Base-by-base conservation (phyloP, 2,113 vertebrate genomes). In the Hyperopisus bebe region DNA sequence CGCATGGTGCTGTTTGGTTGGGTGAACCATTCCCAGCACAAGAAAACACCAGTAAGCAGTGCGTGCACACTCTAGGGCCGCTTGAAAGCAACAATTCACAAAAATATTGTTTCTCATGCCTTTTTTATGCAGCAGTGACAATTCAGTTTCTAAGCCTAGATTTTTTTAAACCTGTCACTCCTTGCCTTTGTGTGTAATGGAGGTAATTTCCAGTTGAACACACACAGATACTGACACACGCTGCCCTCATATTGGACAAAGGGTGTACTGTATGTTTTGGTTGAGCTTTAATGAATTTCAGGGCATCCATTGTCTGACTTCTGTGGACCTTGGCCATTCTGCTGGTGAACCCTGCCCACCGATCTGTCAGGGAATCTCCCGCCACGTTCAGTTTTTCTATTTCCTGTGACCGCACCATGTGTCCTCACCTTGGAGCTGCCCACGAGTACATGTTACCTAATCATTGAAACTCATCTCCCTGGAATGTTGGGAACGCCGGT, bases 91-190 rank as follows among this genome's bases (percentile, higher is more conserved):
- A 39, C 35, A 6, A 35, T 35, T 39, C 70, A 77, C 15, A 77
- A 39, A 77, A 39, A 77, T 44, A 9, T 44, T 46, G 8, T 51
- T 48, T 58, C 35, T 35, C 13, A 13, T 46, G 53, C 86, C n/a
- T 53, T 51, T 86, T 50, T 35, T 1, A 7, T 21, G 87, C 55
- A 48, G 77, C 24, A 82, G 74, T 88, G 35, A 70, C 3, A 80
- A 39, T 80, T 88, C 53, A 27, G 35, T 88, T 35, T 90, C 17
- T 91, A 1, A 90, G 58, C 74, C 31, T 17, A n/a, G 70, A 13
- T 6, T 77, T 58, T 74, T 77, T 19, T 4, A 42, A 19, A 77
- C 35, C 13, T 3, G 70, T 17, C 31, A 39, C 70, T 39, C 39
- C 31, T 77, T 39, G 15, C 35, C 31, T 77, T 8, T 42, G 31